Base-by-base conservation (phyloP, 2,113 vertebrate genomes). In the Oryzias melastigma region DNA sequence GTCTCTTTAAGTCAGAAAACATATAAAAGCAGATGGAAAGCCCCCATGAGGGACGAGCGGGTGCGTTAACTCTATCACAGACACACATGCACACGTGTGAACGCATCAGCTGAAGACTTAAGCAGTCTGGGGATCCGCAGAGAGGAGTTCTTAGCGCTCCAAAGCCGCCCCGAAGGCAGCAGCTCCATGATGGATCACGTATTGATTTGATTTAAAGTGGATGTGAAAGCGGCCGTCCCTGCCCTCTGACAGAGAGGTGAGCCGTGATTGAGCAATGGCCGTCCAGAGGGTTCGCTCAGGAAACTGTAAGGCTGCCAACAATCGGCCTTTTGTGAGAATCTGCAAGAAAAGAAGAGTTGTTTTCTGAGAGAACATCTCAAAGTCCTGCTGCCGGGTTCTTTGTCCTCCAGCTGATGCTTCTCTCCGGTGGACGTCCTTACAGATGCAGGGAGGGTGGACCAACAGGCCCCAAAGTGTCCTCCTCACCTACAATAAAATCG, bases 161-260 rank as follows among this genome's bases (percentile, higher is more conserved):
- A 57, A 65, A 74, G 66, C 49, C 68, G 71, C 88, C 88, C 87
- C 45, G 63, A 48, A 84, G 91, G 84, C 87, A 70, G 58, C 62
- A 73, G 67, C 68, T 75, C 74, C 83, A 68, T 92, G 91, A 92
- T 85, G 88, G 89, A 91, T 93, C 89, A 91, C 87, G 82, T 85
- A 85, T 79, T 89, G 83, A 89, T 90, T 87, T 90, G 85, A 91
- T 91, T 90, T 89, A 74, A 88, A 91, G 85, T 74, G 84, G 90
- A 84, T 85, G 81, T 83, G 82, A 87, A 83, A 84, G 81, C 80
- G 20, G 65, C 55, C 15, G 50, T 62, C 65, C 44, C 43, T 83
- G 85, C 73, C 87, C 83, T 84, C 82, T 82, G 83, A 71, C 85
- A 82, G 58, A 80, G 75, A 84, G 77, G 77, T 83, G 85, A 90